Evolutionary conservation across 2,113 vertebrate genomes (phyloP).

Genomic region (Ranitomeya variabilis): DNA sequence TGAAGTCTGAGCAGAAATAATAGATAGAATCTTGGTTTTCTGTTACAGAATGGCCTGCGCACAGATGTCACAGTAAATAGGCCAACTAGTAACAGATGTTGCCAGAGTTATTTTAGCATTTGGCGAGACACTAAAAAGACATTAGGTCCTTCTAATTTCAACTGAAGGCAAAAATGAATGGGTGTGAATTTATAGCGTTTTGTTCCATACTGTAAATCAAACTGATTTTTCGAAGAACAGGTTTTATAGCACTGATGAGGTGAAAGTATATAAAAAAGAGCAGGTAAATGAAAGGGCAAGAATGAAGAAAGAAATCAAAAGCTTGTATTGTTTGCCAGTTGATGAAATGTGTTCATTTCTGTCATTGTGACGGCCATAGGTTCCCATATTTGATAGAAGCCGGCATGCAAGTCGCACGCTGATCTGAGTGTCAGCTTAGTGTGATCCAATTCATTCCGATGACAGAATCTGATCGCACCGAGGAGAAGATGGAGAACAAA

Average conservation of each 20-base stretch:
- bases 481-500: too few relatives aligned
- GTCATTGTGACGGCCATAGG: not conserved
- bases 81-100: constrained; percentile 46
- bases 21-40: constrained; percentile 36
- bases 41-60: constrained; percentile 34
- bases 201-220: constrained; percentile 4
- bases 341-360: not conserved
- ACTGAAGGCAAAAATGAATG: constrained; percentile 16
- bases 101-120: constrained; percentile 42
- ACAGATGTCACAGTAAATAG: constrained; percentile 45
- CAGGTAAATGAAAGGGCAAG: not conserved
- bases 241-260: not conserved
- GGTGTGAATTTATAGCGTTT: constrained; percentile 17
- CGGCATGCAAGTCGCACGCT: too few relatives aligned
- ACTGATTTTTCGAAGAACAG: not conserved
- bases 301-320: not conserved
- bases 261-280: not conserved
- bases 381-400: too few relatives aligned
- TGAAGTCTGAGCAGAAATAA: constrained; percentile 4
- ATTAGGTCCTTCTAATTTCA: constrained; percentile 41
- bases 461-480: too few relatives aligned
- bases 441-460: too few relatives aligned
- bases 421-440: too few relatives aligned
- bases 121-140: constrained; percentile 37
- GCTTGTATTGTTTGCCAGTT: not conserved